Conservation (phyloP, 1,140 invertebrate genomes). For the Alviniconcha marisindica region DNA sequence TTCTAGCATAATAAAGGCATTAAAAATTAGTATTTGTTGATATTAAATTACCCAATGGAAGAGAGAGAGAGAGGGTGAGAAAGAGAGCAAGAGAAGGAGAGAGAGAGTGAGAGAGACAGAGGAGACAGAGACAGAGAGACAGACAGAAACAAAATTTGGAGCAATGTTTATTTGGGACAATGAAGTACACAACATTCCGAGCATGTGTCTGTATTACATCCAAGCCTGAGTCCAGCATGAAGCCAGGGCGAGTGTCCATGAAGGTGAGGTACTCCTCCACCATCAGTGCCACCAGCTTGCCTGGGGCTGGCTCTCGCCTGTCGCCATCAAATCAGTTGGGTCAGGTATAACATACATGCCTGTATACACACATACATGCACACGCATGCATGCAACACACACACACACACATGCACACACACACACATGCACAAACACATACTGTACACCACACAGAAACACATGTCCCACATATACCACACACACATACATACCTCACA, state of each 20-base stretch:
- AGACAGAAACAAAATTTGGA: no score
- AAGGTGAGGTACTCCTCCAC: conserved; percentile 73
- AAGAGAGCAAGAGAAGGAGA: no score
- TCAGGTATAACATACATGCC: neutral
- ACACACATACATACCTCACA: neutral
- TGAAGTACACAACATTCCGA: no score
- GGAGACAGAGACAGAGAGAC: no score
- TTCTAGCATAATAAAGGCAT: no score
- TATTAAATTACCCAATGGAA: no score
- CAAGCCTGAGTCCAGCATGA: conserved; percentile 68
- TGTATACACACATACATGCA: neutral
- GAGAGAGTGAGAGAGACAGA: no score
- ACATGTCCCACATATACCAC: neutral
- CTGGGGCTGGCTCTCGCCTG: conserved; percentile 71
- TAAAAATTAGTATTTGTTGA: no score
- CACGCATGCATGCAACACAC: neutral
- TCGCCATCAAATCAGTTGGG: neutral
- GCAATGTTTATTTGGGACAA: no score
- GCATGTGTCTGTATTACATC: conserved; percentile 51
- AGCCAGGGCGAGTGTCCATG: conserved; percentile 66
- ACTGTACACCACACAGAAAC: conserved; percentile 1
- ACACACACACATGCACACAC: conserved; percentile 3
- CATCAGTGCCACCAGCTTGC: conserved; percentile 67
- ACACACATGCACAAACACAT: conserved; percentile 7
- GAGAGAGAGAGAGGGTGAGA: no score